phyloP scores from a whole-genome alignment of 2,888 invertebrate genomes.

The Habroteleia sp. region DNA sequence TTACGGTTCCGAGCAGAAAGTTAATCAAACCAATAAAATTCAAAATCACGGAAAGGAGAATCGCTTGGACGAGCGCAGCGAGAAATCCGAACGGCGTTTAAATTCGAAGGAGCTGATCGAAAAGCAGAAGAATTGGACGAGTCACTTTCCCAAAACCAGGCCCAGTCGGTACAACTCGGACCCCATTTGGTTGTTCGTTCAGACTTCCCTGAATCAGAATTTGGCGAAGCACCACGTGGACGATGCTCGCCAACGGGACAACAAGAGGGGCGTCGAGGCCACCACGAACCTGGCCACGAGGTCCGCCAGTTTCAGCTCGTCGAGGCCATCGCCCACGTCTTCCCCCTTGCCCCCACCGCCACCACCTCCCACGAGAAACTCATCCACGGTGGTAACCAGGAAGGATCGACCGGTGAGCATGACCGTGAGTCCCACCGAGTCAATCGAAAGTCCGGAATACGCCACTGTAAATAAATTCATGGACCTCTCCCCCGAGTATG shows the following conservation, averaged over 20 bases:
- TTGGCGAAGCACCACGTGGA: slow-evolving; percentile 69
- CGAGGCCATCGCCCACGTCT: slow-evolving; percentile 80
- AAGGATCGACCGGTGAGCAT: slow-evolving; percentile 76
- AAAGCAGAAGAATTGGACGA: slow-evolving; percentile 95
- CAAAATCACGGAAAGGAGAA: slow-evolving; percentile 74
- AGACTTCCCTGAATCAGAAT: slow-evolving; percentile 77
- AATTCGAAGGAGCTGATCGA: slow-evolving; percentile 93
- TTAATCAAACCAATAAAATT: slow-evolving; percentile 35
- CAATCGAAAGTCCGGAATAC: slow-evolving; percentile 73
- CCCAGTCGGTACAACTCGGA: slow-evolving; percentile 85
- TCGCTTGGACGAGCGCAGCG: slow-evolving; percentile 82
- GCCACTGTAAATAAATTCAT: slow-evolving; percentile 74
- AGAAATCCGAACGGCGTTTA: slow-evolving; percentile 90
- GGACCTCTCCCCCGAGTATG: slow-evolving; percentile 76
- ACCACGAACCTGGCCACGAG: slow-evolving; percentile 77
- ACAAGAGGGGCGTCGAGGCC: slow-evolving; percentile 57
- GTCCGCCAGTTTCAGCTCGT: slow-evolving; percentile 84
- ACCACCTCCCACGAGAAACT: slow-evolving; percentile 72
- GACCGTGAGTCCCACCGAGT: slow-evolving; percentile 62
- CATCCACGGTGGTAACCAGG: slow-evolving; percentile 70
- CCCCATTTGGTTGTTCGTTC: slow-evolving; percentile 84
- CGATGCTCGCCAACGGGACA: slow-evolving; percentile 45
- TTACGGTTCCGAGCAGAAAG: slow-evolving; percentile 58
- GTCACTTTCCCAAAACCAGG: slow-evolving; percentile 91
- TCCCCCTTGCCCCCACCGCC: slow-evolving; percentile 82